These are phyloP conservation scores for Bugula neritina DNA, from an alignment of 2,888 invertebrate species.

Conservation along the genomic window DNA sequence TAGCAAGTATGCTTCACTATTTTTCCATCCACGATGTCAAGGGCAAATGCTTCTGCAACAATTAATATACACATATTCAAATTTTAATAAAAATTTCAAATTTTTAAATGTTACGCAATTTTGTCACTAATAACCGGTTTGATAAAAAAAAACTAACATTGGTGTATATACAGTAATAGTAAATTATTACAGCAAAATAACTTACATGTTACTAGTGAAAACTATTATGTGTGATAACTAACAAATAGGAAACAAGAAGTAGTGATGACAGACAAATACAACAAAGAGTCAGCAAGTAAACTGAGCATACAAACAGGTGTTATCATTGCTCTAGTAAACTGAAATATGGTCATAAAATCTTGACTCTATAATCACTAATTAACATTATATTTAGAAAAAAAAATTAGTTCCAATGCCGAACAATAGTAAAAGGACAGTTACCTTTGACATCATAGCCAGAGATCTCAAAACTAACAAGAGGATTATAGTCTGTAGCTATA, in stretches of 20 bases:
- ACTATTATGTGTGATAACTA: too few species aligned
- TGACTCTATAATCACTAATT: too few species aligned
- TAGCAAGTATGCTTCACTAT: constrained; percentile 16
- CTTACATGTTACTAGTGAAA: neutral
- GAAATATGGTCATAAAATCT: too few species aligned
- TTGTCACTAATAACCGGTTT: too few species aligned
- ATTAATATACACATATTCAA: neutral
- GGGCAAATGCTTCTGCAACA: constrained; percentile 7
- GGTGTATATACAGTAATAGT: neutral
- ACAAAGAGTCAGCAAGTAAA: neutral
- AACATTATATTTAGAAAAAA: too few species aligned
- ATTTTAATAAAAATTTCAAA: neutral
- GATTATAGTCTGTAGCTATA: constrained; percentile 42
- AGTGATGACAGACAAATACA: neutral
- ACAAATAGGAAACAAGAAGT: neutral
- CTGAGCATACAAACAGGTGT: neutral
- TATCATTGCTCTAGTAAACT: too few species aligned
- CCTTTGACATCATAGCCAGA: constrained; percentile 36
- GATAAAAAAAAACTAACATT: neutral
- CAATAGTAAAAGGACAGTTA: too few species aligned
- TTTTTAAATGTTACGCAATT: neutral
- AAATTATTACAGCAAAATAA: neutral
- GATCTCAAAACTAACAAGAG: constrained; percentile 37
- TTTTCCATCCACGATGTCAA: constrained; percentile 17
- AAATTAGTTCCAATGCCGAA: too few species aligned